Percentiles rank a stretch among this genome's conserved stretches.
Evolutionary conservation across 2,113 vertebrate genomes (phyloP).

Genomic region (Rhabdornis inornatus): DNA sequence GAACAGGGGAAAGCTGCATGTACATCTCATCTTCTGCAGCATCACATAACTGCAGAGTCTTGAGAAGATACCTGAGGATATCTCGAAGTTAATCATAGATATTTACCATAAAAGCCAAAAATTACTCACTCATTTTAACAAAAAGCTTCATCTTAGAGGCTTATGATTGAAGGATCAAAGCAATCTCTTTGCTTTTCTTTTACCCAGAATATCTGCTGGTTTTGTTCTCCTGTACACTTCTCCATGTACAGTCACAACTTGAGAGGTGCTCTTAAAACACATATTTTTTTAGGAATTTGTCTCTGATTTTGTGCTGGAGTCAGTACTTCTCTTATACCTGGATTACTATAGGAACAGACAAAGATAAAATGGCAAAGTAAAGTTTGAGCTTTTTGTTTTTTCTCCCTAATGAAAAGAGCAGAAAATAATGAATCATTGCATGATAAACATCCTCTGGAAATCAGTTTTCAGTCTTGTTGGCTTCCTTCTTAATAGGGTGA

Average conservation of each 20-base stretch:
- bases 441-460: background rate
- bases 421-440: background rate
- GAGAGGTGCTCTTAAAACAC: background rate
- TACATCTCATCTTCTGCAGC: background rate
- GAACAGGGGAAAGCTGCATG: background rate
- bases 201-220: background rate
- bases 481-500: background rate
- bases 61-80: background rate
- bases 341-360: background rate
- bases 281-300: background rate
- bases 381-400: background rate
- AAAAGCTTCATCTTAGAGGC: background rate
- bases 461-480: background rate
- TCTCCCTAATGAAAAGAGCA: background rate
- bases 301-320: background rate
- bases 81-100: background rate
- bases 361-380: background rate
- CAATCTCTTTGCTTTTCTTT: background rate
- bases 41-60: fast-evolving
- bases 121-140: background rate
- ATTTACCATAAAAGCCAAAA: slow-evolving; percentile 11
- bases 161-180: background rate
- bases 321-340: background rate
- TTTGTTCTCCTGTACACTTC: background rate
- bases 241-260: background rate